phyloP scores from a whole-genome alignment of 2,888 invertebrate genomes.

The Campopleginae sp. region DNA sequence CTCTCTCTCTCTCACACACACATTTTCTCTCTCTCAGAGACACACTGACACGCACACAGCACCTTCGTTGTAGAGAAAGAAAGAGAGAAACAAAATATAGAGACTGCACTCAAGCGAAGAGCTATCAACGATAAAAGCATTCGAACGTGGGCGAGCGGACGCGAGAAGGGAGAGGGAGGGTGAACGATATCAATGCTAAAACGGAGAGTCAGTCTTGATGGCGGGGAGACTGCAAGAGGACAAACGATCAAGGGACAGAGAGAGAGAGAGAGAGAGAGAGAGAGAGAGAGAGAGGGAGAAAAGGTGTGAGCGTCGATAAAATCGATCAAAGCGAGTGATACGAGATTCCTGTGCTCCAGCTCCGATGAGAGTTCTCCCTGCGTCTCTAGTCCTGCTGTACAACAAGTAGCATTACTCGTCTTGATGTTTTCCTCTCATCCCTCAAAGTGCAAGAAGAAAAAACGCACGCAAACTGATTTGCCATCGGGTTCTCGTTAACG shows the following conservation, averaged over 20 bases:
- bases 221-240: conserved; percentile 51
- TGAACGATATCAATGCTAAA: conserved; percentile 72
- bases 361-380: not conserved
- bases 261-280: conserved; percentile 39
- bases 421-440: not conserved
- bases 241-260: conserved; percentile 30
- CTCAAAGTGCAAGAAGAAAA: not conserved
- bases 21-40: not conserved
- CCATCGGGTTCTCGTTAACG: not conserved
- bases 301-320: conserved; percentile 64
- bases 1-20: not conserved
- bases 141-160: conserved; percentile 55
- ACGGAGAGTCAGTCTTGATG: conserved; percentile 69
- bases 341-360: conserved; percentile 9
- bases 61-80: conserved; percentile 37
- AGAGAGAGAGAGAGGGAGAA: conserved; percentile 40
- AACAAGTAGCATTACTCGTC: not conserved
- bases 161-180: conserved; percentile 8
- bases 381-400: not conserved
- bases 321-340: conserved; percentile 69
- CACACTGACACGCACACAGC: conserved; percentile 8
- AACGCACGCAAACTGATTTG: conserved; percentile 1
- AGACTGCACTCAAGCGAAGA: conserved; percentile 69
- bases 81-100: conserved; percentile 42
- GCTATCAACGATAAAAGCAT: conserved; percentile 73